Conservation (phyloP, 2,888 invertebrate genomes). For the Lasioglossum vierecki region DNA sequence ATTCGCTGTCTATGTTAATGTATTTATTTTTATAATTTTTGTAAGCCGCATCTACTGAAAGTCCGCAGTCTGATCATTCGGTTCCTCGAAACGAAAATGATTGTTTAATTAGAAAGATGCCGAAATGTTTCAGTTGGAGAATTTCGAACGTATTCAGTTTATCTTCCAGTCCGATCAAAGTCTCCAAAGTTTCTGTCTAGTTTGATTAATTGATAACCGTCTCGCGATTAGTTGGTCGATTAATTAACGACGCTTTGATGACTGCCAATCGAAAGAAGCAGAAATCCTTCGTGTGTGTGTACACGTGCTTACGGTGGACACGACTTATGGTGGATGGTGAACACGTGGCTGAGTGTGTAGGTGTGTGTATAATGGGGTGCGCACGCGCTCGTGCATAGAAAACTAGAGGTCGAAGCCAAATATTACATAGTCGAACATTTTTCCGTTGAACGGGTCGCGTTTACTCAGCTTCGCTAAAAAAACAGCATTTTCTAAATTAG, state of each 20-base stretch:
- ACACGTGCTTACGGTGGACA: neutral
- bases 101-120: neutral
- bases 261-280: constrained; percentile 58
- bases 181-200: neutral
- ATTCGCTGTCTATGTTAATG: neutral
- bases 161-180: neutral
- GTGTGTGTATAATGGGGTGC: constrained; percentile 7
- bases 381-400: constrained; percentile 29
- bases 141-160: neutral
- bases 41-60: neutral
- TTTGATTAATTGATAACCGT: constrained; percentile 15
- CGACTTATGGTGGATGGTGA: constrained; percentile 6
- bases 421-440: constrained; percentile 40
- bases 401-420: constrained; percentile 45
- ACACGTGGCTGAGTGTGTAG: constrained; percentile 8
- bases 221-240: constrained; percentile 22
- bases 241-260: constrained; percentile 54
- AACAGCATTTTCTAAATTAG: neutral
- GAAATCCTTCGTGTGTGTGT: constrained; percentile 39
- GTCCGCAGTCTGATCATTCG: neutral
- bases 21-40: neutral
- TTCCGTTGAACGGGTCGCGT: constrained; percentile 51
- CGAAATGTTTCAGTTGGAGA: neutral
- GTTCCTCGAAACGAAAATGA: neutral
- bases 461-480: neutral